Percentiles rank a stretch among this genome's conserved stretches.
Evolutionary conservation across 1,140 invertebrate genomes (phyloP).

Genomic region (Harpegnathos saltator): DNA sequence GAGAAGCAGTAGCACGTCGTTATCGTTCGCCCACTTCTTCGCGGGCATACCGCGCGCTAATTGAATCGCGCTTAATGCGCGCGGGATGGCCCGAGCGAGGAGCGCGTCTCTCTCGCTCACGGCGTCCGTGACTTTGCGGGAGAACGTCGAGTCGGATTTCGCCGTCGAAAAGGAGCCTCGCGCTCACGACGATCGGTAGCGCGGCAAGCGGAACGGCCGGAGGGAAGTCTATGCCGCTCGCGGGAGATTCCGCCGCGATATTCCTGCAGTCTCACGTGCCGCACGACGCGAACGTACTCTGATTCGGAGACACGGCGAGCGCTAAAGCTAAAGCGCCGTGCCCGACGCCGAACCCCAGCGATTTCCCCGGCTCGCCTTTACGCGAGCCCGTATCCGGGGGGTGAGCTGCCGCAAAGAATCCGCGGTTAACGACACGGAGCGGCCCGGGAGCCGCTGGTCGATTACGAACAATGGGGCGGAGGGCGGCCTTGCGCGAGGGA

Average conservation of each 20-base stretch:
- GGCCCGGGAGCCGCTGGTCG: no score
- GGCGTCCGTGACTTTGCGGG: neutral
- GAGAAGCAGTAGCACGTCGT: neutral
- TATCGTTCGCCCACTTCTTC: neutral
- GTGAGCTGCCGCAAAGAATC: conserved; percentile 8
- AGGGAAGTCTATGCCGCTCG: conserved; percentile 64
- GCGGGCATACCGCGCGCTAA: neutral
- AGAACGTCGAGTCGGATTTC: conserved; percentile 14
- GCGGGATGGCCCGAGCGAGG: neutral
- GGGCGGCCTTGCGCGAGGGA: no score
- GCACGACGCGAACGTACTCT: conserved; percentile 21
- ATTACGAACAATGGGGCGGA: neutral
- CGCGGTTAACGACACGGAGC: conserved; percentile 1
- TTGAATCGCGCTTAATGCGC: conserved; percentile 16
- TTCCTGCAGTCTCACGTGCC: conserved; percentile 28
- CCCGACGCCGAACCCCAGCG: no score
- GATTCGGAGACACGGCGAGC: conserved; percentile 29
- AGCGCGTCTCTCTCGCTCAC: neutral
- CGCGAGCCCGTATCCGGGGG: neutral
- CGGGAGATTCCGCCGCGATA: conserved; percentile 48
- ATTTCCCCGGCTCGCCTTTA: conserved; percentile 35
- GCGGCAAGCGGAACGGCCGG: conserved; percentile 12
- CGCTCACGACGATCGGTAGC: neutral
- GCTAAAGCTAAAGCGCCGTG: conserved; percentile 39
- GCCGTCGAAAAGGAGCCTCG: neutral